These are phyloP conservation scores for Drosophila subobscura DNA, from an alignment of 1,140 invertebrate species.

Conservation along the genomic window DNA sequence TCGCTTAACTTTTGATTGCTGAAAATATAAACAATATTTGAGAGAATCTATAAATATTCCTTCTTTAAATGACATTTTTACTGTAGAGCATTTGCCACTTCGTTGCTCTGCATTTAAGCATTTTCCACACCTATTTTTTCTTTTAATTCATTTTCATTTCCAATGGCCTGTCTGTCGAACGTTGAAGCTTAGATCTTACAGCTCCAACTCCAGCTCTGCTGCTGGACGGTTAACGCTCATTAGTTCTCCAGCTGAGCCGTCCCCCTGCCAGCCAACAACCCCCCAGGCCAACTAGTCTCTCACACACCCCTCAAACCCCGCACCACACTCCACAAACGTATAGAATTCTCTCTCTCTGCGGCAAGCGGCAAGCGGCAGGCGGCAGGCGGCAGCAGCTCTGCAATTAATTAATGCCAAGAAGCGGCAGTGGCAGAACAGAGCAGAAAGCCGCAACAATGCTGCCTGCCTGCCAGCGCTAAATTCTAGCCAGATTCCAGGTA, in stretches of 20 bases:
- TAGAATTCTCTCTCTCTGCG: constrained; percentile 6
- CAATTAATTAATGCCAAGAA: constrained; percentile 77
- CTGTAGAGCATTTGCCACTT: constrained; percentile 20
- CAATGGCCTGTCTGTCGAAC: constrained; percentile 57
- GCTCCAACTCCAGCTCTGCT: constrained; percentile 31
- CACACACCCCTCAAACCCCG: constrained; percentile 31
- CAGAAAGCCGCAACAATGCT: constrained; percentile 74
- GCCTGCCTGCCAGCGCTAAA: constrained; percentile 68
- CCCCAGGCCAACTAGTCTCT: constrained; percentile 65
- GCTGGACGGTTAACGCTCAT: constrained; percentile 67
- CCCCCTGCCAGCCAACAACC: constrained; percentile 3
- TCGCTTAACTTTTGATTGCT: no score
- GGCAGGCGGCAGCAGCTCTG: constrained; percentile 47
- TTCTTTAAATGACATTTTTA: no score
- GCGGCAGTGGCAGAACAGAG: constrained; percentile 33
- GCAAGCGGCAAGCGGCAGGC: not conserved
- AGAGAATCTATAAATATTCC: no score
- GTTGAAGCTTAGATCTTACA: not conserved
- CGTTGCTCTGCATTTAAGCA: constrained; percentile 13
- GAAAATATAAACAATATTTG: no score
- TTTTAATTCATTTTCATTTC: constrained; percentile 73
- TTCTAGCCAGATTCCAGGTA: constrained; percentile 80
- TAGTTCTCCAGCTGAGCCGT: constrained; percentile 58
- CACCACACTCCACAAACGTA: not conserved
- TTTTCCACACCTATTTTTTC: constrained; percentile 37